Base-by-base conservation (phyloP, 1,140 invertebrate genomes). In the Bombus waltoni region DNA sequence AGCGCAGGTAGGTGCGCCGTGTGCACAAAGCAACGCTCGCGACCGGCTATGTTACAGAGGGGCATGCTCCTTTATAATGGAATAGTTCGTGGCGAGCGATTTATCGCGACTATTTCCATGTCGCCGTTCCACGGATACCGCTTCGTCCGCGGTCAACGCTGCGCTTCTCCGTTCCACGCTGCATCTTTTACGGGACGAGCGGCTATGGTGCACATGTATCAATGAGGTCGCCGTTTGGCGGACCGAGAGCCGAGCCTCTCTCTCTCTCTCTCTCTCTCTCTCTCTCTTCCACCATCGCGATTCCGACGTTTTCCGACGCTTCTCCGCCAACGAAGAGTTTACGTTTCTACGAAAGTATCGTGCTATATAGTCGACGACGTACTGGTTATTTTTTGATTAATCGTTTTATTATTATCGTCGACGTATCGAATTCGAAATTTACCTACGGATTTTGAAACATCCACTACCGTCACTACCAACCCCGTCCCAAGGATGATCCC, bases 51-150 rank as follows among this genome's bases (percentile, higher is more conserved):
- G 89, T 88, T 90, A 86, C 89, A 53, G 71, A 80, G 79, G 75
- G 38, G 90, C 87, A 87, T 87, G 86, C 91, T 89, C 91, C 89
- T 90, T 91, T 92, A 92, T 92, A 92, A 92, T 92, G 92, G 92
- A 92, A 92, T 92, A 92, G 92, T 92, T 92, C 89, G 91, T 92
- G 88, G 91, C 86, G 85, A 92, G 91, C 91, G 91, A 93, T 93
- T 93, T 93, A 93, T 93, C 92, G 91, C 90, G 91, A 92, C 92
- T 91, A 93, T 93, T 92, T 93, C 91, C 92, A 91, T 92, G 92
- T 92, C 90, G 90, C 83, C 84, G 90, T 90, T 87, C 86, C 81
- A 83, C 77, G 87, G 88, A 90, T 89, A 89, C 89, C 86, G 79
- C 76, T 73, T 77, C 81, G 81, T 73, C 85, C 80, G 73, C 88